phyloP scores from a whole-genome alignment of 2,797 vertebrate species.

The Coregonus suidteri region DNA sequence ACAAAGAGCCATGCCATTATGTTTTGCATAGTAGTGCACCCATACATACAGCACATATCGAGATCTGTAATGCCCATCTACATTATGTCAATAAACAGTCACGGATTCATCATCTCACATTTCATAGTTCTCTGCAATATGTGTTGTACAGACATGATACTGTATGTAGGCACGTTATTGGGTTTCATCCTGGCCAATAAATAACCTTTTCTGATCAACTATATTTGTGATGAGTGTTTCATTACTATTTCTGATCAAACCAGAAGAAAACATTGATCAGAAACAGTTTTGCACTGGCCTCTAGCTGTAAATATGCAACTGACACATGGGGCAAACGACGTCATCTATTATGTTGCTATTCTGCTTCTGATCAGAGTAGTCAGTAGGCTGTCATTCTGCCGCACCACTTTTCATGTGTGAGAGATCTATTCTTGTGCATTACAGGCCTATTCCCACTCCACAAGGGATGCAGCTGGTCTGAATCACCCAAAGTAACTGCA shows the following conservation, averaged over 20 bases:
- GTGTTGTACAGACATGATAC: too few relatives aligned
- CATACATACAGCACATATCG: too few relatives aligned
- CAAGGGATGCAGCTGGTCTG: not conserved
- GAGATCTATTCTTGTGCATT: not conserved
- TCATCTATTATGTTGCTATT: not conserved
- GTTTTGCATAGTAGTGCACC: too few relatives aligned
- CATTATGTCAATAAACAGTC: too few relatives aligned
- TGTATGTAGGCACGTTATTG: not conserved
- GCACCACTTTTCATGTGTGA: not conserved
- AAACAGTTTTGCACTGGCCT: not conserved
- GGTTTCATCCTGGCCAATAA: not conserved
- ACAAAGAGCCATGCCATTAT: too few relatives aligned
- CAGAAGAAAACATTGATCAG: not conserved
- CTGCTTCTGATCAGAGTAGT: not conserved
- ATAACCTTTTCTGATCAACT: not conserved
- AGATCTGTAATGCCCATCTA: too few relatives aligned
- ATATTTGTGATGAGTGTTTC: not conserved
- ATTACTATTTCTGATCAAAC: not conserved
- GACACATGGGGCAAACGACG: not conserved
- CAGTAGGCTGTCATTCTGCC: not conserved
- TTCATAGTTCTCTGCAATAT: too few relatives aligned
- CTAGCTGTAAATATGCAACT: too few relatives aligned
- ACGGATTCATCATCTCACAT: too few relatives aligned
- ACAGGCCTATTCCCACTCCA: not conserved
- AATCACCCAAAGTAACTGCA: conserved; percentile 11